Base-by-base conservation (phyloP, 2,888 invertebrate genomes). In the Saturnia japonica region DNA sequence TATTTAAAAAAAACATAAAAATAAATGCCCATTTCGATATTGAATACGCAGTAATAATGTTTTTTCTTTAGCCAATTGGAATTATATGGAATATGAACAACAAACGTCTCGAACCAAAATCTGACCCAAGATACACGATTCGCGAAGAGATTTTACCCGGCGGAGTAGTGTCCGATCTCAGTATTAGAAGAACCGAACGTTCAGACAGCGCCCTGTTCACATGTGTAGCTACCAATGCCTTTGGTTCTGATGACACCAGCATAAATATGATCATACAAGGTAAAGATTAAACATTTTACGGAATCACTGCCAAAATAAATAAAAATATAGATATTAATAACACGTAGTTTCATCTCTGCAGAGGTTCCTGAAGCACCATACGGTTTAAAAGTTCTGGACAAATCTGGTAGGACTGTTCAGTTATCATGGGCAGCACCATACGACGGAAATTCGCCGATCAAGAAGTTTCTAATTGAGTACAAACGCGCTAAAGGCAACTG, bases 61-160 rank as follows among this genome's bases (percentile, higher is more conserved):
- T 34, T 60, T 34, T 42, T 19, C 7, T 70, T 12, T 77, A 94
- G 95, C 98, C 98, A 47, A 98, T 98, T 88, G 98, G 98, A 78
- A 98, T 98, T 76, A 95, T 98, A 75, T 98, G 98, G 98, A 98
- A 98, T 93, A 98, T 98, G 96, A 98, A 98, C 92, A 98, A 97
- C 92, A 98, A 97, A 91, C 96, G 98, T 43, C 94, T 98, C 77
- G 98, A 98, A 89, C 97, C 98, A 69, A 98, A 98, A 91, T 96
- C 96, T 74, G 98, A 98, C 86, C 97, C 97, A 69, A 96, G 97
- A 68, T 97, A 97, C 89, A 97, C 97, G 14, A 97, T 97, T 76
- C 95, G 97, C 72, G 98, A 98, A 89, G 98, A 98, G 90, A 98
- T 97, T 81, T 89, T 98, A 70, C 96, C 97, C 0, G 97, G 97